Conservation (phyloP, 2,888 invertebrate species). For the Luperina nickerlii region DNA sequence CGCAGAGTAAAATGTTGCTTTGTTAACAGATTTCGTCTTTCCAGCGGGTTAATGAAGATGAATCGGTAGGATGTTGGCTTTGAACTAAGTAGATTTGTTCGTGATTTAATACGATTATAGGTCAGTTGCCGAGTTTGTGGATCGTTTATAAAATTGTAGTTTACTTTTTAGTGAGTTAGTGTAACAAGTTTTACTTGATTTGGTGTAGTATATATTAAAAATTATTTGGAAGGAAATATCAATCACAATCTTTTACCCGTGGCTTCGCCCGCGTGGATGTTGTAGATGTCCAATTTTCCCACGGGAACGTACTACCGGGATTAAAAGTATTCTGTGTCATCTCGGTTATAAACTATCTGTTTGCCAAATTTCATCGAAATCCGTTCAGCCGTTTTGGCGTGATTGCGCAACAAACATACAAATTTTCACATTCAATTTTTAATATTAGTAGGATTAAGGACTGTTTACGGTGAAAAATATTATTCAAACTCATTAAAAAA, state of each 20-base stretch:
- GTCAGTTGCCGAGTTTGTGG: conserved; percentile 49
- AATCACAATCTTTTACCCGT: no score
- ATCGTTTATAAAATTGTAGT: conserved; percentile 46
- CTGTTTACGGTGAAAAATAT: no score
- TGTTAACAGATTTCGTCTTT: conserved; percentile 49
- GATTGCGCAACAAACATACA: no score
- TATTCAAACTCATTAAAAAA: background rate
- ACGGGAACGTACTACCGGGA: no score
- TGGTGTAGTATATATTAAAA: background rate
- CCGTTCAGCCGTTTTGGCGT: no score
- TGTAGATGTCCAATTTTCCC: no score
- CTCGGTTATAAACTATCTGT: no score
- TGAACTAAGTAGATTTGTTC: conserved; percentile 48
- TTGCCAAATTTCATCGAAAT: no score
- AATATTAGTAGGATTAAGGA: no score
- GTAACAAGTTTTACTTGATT: background rate
- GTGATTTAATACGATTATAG: conserved; percentile 62
- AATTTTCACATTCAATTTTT: no score
- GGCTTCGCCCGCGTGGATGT: no score
- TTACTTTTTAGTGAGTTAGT: conserved; percentile 14
- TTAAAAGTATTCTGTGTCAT: no score
- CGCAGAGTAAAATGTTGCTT: conserved; percentile 66
- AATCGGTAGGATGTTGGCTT: conserved; percentile 52
- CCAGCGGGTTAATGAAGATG: conserved; percentile 60
- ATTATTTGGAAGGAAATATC: background rate